A percentile compares a stretch with the other conserved stretches of the same genome.
phyloP scores from a whole-genome alignment of 2,888 invertebrate species.

The Amiota minor region DNA sequence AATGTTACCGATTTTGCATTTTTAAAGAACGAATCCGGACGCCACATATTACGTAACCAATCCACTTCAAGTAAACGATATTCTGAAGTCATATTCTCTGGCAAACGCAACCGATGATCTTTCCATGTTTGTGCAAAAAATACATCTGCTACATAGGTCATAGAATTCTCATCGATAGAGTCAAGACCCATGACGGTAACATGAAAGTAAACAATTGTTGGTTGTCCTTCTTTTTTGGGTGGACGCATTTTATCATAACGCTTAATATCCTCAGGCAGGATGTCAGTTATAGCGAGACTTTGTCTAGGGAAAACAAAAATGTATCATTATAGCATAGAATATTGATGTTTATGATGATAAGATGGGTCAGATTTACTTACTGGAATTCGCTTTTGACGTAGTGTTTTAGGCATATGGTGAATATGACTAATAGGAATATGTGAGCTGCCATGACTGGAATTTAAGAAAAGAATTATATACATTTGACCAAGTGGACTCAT shows the following conservation, averaged over 20 bases:
- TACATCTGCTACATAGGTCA: conserved; percentile 94
- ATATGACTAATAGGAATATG: conserved; percentile 67
- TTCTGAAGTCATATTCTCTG: conserved; percentile 94
- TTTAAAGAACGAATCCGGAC: conserved; percentile 94
- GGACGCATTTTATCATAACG: conserved; percentile 95
- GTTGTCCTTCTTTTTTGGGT: conserved; percentile 90
- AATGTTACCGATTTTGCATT: conserved; percentile 94
- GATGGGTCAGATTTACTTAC: conserved; percentile 58
- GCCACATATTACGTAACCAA: conserved; percentile 94
- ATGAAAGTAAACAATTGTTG: conserved; percentile 91
- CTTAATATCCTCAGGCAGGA: conserved; percentile 88
- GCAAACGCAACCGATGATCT: conserved; percentile 87
- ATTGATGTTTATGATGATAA: too few relatives aligned
- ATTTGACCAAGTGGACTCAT: not conserved
- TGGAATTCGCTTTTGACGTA: conserved; percentile 71
- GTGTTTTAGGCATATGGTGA: conserved; percentile 69
- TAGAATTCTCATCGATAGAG: conserved; percentile 95
- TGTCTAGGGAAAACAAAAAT: conserved; percentile 53
- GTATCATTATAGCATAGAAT: too few relatives aligned
- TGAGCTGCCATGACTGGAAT: conserved; percentile 68
- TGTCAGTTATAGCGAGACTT: conserved; percentile 86
- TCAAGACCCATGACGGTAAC: conserved; percentile 96
- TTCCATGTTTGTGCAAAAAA: conserved; percentile 96
- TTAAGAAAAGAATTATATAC: not conserved
- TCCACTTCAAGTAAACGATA: conserved; percentile 90